phyloP scores from a whole-genome alignment of 1,140 invertebrate genomes.

The Yoshiicerus persimilis region DNA sequence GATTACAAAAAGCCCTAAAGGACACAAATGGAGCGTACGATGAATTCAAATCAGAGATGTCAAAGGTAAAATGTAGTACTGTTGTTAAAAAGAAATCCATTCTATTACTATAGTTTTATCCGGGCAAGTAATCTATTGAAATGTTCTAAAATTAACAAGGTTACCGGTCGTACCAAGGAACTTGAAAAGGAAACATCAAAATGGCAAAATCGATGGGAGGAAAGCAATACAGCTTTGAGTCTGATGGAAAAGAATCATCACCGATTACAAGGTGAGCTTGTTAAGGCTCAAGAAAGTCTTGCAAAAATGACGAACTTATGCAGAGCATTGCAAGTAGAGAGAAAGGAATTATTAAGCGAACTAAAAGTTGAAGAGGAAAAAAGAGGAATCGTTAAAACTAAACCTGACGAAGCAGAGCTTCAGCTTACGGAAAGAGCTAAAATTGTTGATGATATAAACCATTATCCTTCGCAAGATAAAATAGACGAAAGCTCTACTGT shows the following conservation, averaged over 20 bases:
- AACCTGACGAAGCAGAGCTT: neutral
- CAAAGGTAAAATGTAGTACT: too few species aligned
- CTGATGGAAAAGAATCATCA: slow-evolving; percentile 39
- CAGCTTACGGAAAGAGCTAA: neutral
- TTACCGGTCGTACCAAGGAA: slow-evolving; percentile 41
- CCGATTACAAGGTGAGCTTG: slow-evolving; percentile 36
- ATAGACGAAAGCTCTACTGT: neutral
- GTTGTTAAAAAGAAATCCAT: too few species aligned
- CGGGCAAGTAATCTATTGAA: too few species aligned
- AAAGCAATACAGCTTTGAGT: slow-evolving; percentile 30
- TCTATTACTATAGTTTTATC: too few species aligned
- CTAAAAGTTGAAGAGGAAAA: slow-evolving; percentile 23
- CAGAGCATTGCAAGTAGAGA: slow-evolving; percentile 40
- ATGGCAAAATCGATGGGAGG: slow-evolving; percentile 47
- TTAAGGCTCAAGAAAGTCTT: slow-evolving; percentile 36
- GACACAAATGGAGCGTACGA: slow-evolving; percentile 46
- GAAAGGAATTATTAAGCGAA: slow-evolving; percentile 40
- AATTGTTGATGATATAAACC: neutral
- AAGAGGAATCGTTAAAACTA: neutral
- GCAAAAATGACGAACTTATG: slow-evolving; percentile 45
- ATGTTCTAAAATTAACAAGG: slow-evolving; percentile 24
- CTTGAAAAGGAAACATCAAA: slow-evolving; percentile 42
- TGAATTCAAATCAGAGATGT: slow-evolving; percentile 45
- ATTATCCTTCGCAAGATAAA: neutral
- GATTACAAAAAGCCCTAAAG: slow-evolving; percentile 41